Evolutionary conservation across 2,888 invertebrate genomes (phyloP), one percentile per base, ranked within the genome.

Genomic region (Synergus umbraculus): DNA sequence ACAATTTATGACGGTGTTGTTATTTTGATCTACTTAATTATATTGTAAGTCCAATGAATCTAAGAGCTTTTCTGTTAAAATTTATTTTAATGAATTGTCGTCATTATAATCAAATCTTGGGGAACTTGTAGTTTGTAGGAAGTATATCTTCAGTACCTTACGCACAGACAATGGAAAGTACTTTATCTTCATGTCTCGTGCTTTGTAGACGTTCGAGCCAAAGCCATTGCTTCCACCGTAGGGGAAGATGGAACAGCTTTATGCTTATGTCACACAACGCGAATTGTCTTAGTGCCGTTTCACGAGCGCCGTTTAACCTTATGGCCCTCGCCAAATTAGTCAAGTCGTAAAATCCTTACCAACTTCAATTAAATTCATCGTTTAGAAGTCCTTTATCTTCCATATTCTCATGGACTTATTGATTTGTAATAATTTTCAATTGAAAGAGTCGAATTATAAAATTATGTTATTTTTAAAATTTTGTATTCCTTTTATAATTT

Each of bases 211-310:
- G 73, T 15, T 69, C 15, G 69, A 69, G 29, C 46, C 49, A 29
- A 49, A 69, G 46, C 69, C 69, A 73, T 73, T 54, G 37, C 73
- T 73, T 37, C 54, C 37, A 54, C 15, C 12, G 69, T 37, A 29
- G 22, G 49, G n/a, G 73, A 54, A 54, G 73, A 29, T 49, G 29
- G 54, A 54, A 73, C 73, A 73, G 49, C 54, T 49, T 69, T 49
- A 69, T 49, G 69, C 69, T 73, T 73, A 73, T 73, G 73, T 73
- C 73, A 73, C 73, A 73, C 54, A 49, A 73, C 73, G 73, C 73
- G 37, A 73, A 73, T 73, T 73, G 73, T 73, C 37, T 73, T 41
- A 54, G 54, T 54, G 10, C 54, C 73, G 49, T 54, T 73, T 73
- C 54, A 73, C 54, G 73, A 73, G 73, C 73, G 69, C 15, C 46